Evolutionary conservation across 2,113 vertebrate genomes (phyloP).

Genomic region (Atrichornis clamosus): DNA sequence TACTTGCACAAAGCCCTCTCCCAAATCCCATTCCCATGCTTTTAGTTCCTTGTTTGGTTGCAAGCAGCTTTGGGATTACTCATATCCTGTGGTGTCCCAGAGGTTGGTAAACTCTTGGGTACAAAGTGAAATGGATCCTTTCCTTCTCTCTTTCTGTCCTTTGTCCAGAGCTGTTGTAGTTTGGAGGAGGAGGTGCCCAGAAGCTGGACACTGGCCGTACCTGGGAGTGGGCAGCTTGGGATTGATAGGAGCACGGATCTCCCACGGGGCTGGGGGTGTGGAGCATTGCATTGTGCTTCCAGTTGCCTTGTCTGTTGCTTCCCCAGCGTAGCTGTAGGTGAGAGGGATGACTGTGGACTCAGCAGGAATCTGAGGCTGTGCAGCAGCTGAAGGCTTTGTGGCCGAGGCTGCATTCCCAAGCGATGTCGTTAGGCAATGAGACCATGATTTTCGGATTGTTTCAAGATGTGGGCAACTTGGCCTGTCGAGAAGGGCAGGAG

Average conservation of each 20-base stretch:
- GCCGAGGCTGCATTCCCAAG: slow-evolving; percentile 46
- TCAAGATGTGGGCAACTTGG: slow-evolving; percentile 29
- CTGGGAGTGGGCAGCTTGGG: not conserved
- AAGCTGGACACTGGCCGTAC: not conserved
- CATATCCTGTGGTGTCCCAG: not conserved
- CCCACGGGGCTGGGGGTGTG: not conserved
- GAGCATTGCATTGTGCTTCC: not conserved
- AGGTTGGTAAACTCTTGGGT: not conserved
- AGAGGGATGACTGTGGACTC: not conserved
- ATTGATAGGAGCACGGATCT: not conserved
- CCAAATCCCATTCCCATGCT: not conserved
- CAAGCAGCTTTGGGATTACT: slow-evolving; percentile 16
- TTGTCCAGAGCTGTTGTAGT: not conserved
- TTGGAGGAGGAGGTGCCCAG: not conserved
- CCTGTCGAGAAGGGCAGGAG: not conserved
- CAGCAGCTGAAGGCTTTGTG: slow-evolving; percentile 19
- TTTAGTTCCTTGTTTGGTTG: not conserved
- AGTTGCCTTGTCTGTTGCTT: not conserved
- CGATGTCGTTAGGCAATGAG: slow-evolving; percentile 24
- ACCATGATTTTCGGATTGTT: slow-evolving; percentile 16
- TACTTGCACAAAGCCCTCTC: not conserved
- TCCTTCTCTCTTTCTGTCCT: not conserved
- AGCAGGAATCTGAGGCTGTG: not conserved
- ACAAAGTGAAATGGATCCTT: not conserved
- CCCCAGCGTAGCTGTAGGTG: not conserved